A percentile compares a stretch with the other conserved stretches of the same genome.
These are phyloP conservation scores for Apis cerana DNA, from an alignment of 1,140 invertebrate genomes.

Conservation along the genomic window DNA sequence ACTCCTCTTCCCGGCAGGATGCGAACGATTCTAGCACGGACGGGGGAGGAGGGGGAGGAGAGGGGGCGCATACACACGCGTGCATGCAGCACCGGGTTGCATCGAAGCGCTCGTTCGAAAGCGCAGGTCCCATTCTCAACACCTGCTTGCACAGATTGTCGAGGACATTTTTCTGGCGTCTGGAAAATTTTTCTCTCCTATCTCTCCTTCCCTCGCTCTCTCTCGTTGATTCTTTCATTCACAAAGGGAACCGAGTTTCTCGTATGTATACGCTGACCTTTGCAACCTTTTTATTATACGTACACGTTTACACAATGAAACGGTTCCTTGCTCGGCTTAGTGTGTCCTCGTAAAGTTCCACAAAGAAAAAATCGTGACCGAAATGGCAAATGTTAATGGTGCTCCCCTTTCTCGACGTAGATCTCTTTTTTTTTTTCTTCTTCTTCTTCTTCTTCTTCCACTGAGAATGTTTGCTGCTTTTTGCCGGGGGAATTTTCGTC, in stretches of 20 bases:
- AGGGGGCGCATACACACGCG: neutral
- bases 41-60: too few relatives aligned
- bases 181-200: conserved; percentile 10
- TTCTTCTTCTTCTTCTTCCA: too few relatives aligned
- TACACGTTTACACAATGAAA: conserved; percentile 32
- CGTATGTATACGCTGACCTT: conserved; percentile 36
- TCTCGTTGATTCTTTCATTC: neutral
- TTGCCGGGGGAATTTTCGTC: neutral
- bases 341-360: neutral
- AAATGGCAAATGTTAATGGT: conserved; percentile 36
- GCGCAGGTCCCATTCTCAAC: conserved; percentile 24
- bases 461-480: neutral
- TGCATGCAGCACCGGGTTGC: neutral
- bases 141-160: conserved; percentile 37
- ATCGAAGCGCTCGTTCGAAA: neutral
- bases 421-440: neutral
- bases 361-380: conserved; percentile 19
- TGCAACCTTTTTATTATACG: conserved; percentile 37
- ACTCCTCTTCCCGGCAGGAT: neutral
- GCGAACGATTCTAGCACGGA: neutral
- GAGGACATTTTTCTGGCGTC: conserved; percentile 35
- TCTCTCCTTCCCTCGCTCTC: neutral
- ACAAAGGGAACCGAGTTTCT: conserved; percentile 21
- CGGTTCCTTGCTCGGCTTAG: neutral
- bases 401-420: neutral